Conservation (phyloP, 2,888 invertebrate genomes). For the Siphonodentalium dalli region DNA sequence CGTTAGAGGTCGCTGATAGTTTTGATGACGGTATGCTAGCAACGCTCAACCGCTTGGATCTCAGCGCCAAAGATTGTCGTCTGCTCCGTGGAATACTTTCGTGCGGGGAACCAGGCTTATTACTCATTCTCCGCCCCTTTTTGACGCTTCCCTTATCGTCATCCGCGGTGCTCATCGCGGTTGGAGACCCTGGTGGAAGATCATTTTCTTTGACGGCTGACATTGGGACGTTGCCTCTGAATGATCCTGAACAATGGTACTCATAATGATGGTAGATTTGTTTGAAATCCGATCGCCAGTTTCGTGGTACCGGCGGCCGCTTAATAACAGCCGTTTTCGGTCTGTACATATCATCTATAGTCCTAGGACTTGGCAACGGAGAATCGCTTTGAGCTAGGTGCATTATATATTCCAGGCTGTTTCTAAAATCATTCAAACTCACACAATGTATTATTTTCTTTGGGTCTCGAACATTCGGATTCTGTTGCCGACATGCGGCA, state of each 20-base stretch:
- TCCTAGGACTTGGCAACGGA: slow-evolving; percentile 1
- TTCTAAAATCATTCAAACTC: slow-evolving; percentile 45
- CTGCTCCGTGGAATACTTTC: no score
- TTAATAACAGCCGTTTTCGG: slow-evolving; percentile 33
- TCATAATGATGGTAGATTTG: slow-evolving; percentile 44
- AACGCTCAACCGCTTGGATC: not conserved
- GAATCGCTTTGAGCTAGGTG: slow-evolving; percentile 18
- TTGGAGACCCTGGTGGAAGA: slow-evolving; percentile 26
- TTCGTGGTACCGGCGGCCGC: slow-evolving; percentile 25
- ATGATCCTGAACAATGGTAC: slow-evolving; percentile 51
- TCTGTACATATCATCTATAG: slow-evolving; percentile 19
- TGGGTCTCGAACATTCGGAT: slow-evolving; percentile 36
- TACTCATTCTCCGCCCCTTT: slow-evolving; percentile 14
- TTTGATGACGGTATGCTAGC: slow-evolving; percentile 7
- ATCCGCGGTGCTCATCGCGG: slow-evolving; percentile 28
- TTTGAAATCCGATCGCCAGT: slow-evolving; percentile 45
- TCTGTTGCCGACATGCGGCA: no score
- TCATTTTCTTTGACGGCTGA: slow-evolving; percentile 6
- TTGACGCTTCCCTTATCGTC: slow-evolving; percentile 9
- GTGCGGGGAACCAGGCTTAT: slow-evolving; percentile 29
- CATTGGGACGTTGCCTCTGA: slow-evolving; percentile 35
- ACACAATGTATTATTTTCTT: slow-evolving; percentile 43
- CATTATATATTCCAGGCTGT: slow-evolving; percentile 53
- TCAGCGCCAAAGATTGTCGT: no score
- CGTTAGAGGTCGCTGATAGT: slow-evolving; percentile 25